Evolutionary conservation across 2,888 invertebrate genomes (phyloP), one percentile per base, ranked within the genome.

Genomic region (Pemphredon lugubris): DNA sequence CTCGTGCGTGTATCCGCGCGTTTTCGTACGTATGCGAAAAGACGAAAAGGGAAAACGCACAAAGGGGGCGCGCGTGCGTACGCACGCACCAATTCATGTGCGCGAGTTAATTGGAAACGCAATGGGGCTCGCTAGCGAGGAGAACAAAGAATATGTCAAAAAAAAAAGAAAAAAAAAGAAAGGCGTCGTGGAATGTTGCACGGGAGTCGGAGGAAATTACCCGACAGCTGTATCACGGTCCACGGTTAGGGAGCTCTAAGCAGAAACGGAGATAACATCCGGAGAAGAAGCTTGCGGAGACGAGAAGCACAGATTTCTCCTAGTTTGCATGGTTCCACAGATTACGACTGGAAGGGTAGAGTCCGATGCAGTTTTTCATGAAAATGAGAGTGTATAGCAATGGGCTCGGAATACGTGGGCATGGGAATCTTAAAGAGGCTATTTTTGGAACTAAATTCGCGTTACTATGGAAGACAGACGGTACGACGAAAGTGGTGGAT

Each of bases 41-140:
- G 37, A 51, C n/a, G 34, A 53, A 53, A 53, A 39, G 34, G 23
- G 42, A 42, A 45, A 51, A 37, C 14, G 30, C 51, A 40, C 23
- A 32, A 44, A 50, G 47, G 6, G 23, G 18, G n/a, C 13, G 16
- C 13, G 21, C 40, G 13, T 6, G 18, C 7, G 11, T 20, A 18
- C 3, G 39, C 20, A 45, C 13, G 37, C 34, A 42, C 7, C 37
- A 7, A 26, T 26, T n/a, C n/a, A 34, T n/a, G n/a, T n/a, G 34
- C 14, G 40, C 30, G 55, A 21, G 23, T 34, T 58, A 53, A 71
- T 42, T 54, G 39, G 37, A 66, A 53, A 34, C 16, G 18, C 16
- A 26, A 67, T 39, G n/a, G n/a, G n/a, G 7, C 40, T 55, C 20
- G 20, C 51, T 7, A 6, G 7, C 14, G 14, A 13, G 26, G 26